phyloP scores from a whole-genome alignment of 2,113 vertebrate genomes.

The Callaeas wilsoni region DNA sequence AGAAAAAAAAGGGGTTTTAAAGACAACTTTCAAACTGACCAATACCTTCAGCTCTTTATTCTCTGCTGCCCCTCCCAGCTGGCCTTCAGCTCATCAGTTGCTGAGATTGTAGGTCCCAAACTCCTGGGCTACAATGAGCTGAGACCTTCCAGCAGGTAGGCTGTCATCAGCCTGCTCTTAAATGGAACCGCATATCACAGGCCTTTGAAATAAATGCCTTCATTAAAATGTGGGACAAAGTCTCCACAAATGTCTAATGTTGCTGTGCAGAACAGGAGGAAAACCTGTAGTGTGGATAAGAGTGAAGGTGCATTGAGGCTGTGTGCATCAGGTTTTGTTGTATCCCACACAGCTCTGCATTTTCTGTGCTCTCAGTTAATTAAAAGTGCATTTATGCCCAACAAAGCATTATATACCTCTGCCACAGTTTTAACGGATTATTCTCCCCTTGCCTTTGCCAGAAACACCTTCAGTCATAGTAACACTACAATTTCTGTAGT shows the following conservation, averaged over 20 bases:
- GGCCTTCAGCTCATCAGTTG: neutral
- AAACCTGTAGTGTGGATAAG: neutral
- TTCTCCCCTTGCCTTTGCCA: neutral
- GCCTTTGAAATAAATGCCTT: neutral
- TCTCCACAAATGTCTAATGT: neutral
- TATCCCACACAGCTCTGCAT: neutral
- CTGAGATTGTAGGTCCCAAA: neutral
- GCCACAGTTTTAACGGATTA: neutral
- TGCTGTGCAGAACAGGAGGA: neutral
- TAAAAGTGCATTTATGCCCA: neutral
- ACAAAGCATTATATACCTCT: neutral
- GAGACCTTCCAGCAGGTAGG: neutral
- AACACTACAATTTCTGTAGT: neutral
- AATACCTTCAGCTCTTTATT: neutral
- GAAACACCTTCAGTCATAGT: neutral
- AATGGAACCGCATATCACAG: rapidly evolving
- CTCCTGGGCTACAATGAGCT: neutral
- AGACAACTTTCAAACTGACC: neutral
- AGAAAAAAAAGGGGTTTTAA: neutral
- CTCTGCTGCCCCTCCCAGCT: neutral
- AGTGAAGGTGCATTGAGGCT: neutral
- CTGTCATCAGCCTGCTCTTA: neutral
- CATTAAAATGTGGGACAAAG: neutral
- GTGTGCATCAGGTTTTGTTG: neutral
- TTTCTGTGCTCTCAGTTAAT: neutral